Percentiles rank a stretch among this genome's conserved stretches.
Evolutionary conservation across 1,140 invertebrate genomes (phyloP).

Genomic region (Maniola jurtina): DNA sequence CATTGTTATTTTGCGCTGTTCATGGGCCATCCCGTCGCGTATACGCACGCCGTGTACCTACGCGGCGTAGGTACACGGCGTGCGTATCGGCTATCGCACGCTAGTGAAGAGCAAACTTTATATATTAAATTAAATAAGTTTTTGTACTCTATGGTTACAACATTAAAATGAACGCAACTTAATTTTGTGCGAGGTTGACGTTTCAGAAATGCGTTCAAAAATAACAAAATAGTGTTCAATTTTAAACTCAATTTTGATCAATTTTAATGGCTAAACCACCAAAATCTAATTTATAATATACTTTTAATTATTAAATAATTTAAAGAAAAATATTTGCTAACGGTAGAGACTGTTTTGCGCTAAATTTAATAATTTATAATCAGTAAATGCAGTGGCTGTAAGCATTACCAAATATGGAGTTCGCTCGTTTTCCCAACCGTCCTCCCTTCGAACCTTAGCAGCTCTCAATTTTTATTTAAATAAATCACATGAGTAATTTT

Average conservation of each 20-base stretch:
- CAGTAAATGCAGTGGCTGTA: slow-evolving; percentile 68
- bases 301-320: slow-evolving; percentile 12
- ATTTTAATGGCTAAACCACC: slow-evolving; percentile 13
- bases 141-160: background rate
- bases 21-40: too few relatives aligned
- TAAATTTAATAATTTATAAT: slow-evolving; percentile 43
- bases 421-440: slow-evolving; percentile 78
- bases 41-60: too few relatives aligned
- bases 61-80: too few relatives aligned
- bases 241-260: slow-evolving; percentile 11
- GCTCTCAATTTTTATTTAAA: slow-evolving; percentile 73
- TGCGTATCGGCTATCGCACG: too few relatives aligned
- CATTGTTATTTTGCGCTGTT: too few relatives aligned
- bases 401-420: slow-evolving; percentile 80
- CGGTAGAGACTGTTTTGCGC: slow-evolving; percentile 21
- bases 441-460: slow-evolving; percentile 76
- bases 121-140: background rate
- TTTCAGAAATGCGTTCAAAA: slow-evolving; percentile 48
- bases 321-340: slow-evolving; percentile 7
- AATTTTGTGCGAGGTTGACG: slow-evolving; percentile 29
- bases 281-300: slow-evolving; percentile 18
- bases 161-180: slow-evolving; percentile 27
- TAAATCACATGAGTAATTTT: slow-evolving; percentile 62
- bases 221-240: slow-evolving; percentile 33
- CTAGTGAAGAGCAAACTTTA: too few relatives aligned